Conservation (phyloP, 1,140 invertebrate species). For the Euura lappo region DNA sequence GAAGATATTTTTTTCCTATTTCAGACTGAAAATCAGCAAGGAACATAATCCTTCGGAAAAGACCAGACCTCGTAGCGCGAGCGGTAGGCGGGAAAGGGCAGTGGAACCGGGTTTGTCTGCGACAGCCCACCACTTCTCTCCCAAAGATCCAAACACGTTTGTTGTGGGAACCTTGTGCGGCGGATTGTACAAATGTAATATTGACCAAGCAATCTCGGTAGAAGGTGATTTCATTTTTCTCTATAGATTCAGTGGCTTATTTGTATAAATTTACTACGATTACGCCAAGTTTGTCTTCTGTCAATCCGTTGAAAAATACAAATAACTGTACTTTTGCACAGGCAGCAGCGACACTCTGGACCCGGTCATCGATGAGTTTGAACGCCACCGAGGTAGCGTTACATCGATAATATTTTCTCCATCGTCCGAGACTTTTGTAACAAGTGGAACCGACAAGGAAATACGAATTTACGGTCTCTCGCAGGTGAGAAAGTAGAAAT, state of each 20-base stretch:
- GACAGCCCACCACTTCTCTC: constrained; percentile 54
- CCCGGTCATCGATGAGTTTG: constrained; percentile 54
- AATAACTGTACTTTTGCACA: constrained; percentile 19
- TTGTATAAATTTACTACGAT: no score
- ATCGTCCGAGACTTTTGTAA: constrained; percentile 47
- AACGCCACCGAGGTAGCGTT: constrained; percentile 51
- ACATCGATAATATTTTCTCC: constrained; percentile 52
- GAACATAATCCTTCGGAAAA: constrained; percentile 55
- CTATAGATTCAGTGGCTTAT: no score
- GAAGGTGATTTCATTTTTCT: constrained; percentile 32
- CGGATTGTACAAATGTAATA: constrained; percentile 53
- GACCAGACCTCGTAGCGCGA: constrained; percentile 48
- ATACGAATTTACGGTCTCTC: constrained; percentile 53
- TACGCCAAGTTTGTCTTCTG: no score
- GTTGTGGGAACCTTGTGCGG: constrained; percentile 56
- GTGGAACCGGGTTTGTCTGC: constrained; percentile 52
- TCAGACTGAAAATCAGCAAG: constrained; percentile 52
- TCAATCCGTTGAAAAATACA: not conserved
- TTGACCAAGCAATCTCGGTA: constrained; percentile 41
- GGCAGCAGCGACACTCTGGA: constrained; percentile 48
- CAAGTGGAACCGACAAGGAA: constrained; percentile 51
- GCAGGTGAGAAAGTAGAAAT: constrained; percentile 40
- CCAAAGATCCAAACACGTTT: constrained; percentile 44
- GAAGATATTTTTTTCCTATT: constrained; percentile 8
- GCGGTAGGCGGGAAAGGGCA: constrained; percentile 50